Percentiles rank a stretch among this genome's conserved stretches.
Conservation (phyloP, 2,888 invertebrate species). For the Phragmatobia fuliginosa region DNA sequence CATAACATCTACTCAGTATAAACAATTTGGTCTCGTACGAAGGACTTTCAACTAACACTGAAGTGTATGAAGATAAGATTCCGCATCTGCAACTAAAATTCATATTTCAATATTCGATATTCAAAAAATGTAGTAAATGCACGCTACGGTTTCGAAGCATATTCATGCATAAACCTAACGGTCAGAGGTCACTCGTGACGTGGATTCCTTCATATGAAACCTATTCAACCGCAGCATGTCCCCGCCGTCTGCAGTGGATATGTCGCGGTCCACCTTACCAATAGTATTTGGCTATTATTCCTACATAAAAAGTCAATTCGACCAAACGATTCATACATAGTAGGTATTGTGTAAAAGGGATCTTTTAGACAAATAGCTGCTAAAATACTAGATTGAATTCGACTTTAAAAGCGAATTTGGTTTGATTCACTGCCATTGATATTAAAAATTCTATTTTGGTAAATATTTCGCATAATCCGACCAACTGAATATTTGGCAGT, state of each 20-base stretch:
- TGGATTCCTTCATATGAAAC: conserved; percentile 40
- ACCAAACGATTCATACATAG: not conserved
- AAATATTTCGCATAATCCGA: conserved; percentile 43
- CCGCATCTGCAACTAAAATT: not conserved
- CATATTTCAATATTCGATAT: conserved; percentile 12
- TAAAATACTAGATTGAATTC: not conserved
- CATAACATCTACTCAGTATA: not conserved
- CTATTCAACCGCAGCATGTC: conserved; percentile 44
- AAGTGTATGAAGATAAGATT: not conserved
- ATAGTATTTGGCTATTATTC: conserved; percentile 33
- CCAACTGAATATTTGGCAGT: conserved; percentile 53
- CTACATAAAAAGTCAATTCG: conserved; percentile 4
- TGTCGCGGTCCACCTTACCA: conserved; percentile 44
- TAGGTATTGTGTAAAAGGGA: not conserved
- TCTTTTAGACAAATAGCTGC: not conserved
- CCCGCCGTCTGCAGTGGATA: conserved; percentile 50
- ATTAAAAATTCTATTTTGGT: conserved; percentile 51
- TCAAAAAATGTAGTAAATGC: conserved; percentile 37
- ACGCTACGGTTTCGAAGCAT: conserved; percentile 26
- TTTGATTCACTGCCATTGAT: conserved; percentile 35
- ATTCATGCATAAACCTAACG: conserved; percentile 41
- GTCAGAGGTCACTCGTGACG: conserved; percentile 33
- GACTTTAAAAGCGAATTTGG: not conserved
- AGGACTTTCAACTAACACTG: not conserved
- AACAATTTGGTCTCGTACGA: not conserved